A percentile compares a stretch with the other conserved stretches of the same genome.
Conservation (phyloP, 2,888 invertebrate genomes). For the Nysson spinosus region DNA sequence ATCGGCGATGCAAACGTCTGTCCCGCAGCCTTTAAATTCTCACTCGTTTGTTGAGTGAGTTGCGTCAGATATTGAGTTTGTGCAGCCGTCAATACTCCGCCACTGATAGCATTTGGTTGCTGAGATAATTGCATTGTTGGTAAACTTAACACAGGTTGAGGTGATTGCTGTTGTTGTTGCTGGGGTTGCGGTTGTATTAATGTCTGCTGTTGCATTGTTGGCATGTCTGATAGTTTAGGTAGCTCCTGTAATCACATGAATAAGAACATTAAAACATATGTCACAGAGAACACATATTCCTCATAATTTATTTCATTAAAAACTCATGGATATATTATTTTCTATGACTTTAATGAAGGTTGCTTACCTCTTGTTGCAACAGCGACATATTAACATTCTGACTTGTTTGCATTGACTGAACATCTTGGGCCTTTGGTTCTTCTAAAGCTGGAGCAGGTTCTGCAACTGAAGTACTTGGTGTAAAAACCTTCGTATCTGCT, state of each 20-base stretch:
- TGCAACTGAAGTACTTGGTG: constrained; percentile 81
- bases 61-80: constrained; percentile 82
- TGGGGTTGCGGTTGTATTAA: constrained; percentile 77
- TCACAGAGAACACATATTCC: no score
- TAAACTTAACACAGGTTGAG: constrained; percentile 65
- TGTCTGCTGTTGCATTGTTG: constrained; percentile 76
- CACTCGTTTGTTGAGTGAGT: constrained; percentile 80
- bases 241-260: constrained; percentile 58
- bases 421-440: constrained; percentile 64
- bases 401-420: constrained; percentile 59
- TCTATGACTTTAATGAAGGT: no score
- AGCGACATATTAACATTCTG: constrained; percentile 62
- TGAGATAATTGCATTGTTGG: constrained; percentile 74
- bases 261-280: constrained; percentile 10
- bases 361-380: constrained; percentile 66
- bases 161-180: no score
- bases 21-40: constrained; percentile 79
- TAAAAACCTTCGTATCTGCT: constrained; percentile 95
- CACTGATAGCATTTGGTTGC: constrained; percentile 75
- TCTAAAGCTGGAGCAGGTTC: constrained; percentile 59
- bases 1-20: constrained; percentile 70
- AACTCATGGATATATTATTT: no score
- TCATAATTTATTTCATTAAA: no score
- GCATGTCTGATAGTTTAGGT: constrained; percentile 69
- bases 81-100: constrained; percentile 79